These are phyloP conservation scores for Channa striata DNA, from an alignment of 2,797 vertebrate species.

Conservation along the genomic window DNA sequence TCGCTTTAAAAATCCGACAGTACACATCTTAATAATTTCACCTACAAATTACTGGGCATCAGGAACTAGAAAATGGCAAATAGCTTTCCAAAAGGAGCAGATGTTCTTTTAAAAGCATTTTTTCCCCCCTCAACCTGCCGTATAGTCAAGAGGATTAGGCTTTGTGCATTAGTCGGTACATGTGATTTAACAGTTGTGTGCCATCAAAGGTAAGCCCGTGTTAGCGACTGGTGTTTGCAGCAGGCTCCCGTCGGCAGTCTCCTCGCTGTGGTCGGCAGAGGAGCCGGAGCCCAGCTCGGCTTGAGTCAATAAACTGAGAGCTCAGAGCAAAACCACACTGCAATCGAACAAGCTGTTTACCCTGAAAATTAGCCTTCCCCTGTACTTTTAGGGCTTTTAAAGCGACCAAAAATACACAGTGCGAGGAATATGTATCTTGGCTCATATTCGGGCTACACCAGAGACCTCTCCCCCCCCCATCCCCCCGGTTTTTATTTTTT, in stretches of 20 bases:
- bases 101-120: slow-evolving; percentile 59
- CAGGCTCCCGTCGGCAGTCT: slow-evolving; percentile 38
- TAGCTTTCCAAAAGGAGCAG: slow-evolving; percentile 49
- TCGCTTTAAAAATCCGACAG: slow-evolving; percentile 12
- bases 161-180: slow-evolving; percentile 50
- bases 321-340: slow-evolving; percentile 76
- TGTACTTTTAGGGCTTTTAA: slow-evolving; percentile 77
- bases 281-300: slow-evolving; percentile 65
- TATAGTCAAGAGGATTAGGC: slow-evolving; percentile 45
- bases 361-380: slow-evolving; percentile 77
- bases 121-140: slow-evolving; percentile 30
- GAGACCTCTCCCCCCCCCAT: slow-evolving; percentile 51
- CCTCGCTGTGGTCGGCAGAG: slow-evolving; percentile 64
- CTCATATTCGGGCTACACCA: slow-evolving; percentile 43
- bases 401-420: slow-evolving; percentile 74
- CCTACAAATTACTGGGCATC: slow-evolving; percentile 23
- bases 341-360: slow-evolving; percentile 80
- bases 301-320: slow-evolving; percentile 78
- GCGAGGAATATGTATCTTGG: slow-evolving; percentile 73
- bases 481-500: too few relatives aligned
- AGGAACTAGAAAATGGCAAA: slow-evolving; percentile 45
- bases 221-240: slow-evolving; percentile 46
- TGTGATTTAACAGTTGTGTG: slow-evolving; percentile 57
- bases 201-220: slow-evolving; percentile 63
- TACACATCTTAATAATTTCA: slow-evolving; percentile 38